Conservation (phyloP, 1,140 invertebrate genomes). For the Himalopsyche phryganea region DNA sequence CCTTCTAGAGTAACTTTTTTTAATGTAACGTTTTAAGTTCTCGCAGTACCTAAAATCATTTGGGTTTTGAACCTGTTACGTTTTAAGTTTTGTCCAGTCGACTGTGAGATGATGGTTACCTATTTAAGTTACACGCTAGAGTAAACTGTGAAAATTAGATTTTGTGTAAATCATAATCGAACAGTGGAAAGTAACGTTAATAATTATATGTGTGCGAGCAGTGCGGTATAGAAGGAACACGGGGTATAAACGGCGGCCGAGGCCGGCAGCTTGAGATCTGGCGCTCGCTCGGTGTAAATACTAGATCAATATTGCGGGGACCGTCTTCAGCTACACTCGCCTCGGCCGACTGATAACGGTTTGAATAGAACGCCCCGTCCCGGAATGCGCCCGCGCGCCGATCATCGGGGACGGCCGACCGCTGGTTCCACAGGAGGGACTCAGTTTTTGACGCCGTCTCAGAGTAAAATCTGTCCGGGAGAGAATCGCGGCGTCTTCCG, state of each 20-base stretch:
- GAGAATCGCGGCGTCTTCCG: slow-evolving; percentile 6
- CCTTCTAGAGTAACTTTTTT: slow-evolving; percentile 22
- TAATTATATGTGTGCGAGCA: slow-evolving; percentile 23
- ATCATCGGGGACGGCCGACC: too few species aligned
- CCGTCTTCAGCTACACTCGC: too few species aligned
- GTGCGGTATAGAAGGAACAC: slow-evolving; percentile 6
- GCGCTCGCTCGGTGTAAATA: slow-evolving; percentile 22
- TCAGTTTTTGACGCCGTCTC: too few species aligned
- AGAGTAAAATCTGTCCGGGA: background rate
- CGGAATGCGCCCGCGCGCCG: background rate
- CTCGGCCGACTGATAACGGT: too few species aligned
- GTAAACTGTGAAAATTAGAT: slow-evolving; percentile 26
- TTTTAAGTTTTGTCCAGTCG: slow-evolving; percentile 33
- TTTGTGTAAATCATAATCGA: slow-evolving; percentile 21
- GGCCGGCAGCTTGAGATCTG: background rate
- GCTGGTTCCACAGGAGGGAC: too few species aligned
- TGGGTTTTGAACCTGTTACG: slow-evolving; percentile 23
- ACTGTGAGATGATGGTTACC: slow-evolving; percentile 34
- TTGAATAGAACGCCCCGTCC: background rate
- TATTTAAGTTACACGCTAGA: slow-evolving; percentile 33
- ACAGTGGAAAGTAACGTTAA: slow-evolving; percentile 23
- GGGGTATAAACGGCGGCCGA: too few species aligned
- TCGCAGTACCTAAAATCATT: slow-evolving; percentile 28
- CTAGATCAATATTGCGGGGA: background rate
- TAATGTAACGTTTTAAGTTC: slow-evolving; percentile 24